These are phyloP conservation scores for Regulus satrapa DNA, from an alignment of 2,113 vertebrate genomes.

Conservation along the genomic window DNA sequence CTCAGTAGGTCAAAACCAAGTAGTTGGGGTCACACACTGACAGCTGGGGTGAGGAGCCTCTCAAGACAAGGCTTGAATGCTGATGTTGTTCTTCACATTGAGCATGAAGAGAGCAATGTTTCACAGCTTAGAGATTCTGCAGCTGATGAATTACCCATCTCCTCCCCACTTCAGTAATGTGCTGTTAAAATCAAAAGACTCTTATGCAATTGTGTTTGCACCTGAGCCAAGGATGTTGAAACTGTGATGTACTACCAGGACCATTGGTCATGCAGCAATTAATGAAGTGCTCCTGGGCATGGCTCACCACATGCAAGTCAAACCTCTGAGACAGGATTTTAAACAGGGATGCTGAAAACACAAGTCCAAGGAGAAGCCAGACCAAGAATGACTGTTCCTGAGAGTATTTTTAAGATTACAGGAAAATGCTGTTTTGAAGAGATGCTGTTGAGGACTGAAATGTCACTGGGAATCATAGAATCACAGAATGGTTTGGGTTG, in stretches of 20 bases:
- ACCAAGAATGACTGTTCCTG: background rate
- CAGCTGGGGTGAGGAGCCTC: background rate
- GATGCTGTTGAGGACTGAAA: background rate
- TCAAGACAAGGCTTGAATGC: background rate
- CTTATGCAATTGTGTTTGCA: background rate
- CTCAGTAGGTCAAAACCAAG: background rate
- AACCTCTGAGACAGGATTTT: background rate
- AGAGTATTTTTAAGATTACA: background rate
- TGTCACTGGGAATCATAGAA: background rate
- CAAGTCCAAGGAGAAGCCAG: background rate
- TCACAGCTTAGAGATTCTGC: background rate
- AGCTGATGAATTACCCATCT: background rate
- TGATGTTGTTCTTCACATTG: fast-evolving
- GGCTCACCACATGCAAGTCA: background rate
- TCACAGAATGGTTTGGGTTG: background rate
- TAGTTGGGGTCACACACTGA: background rate
- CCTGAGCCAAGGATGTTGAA: background rate
- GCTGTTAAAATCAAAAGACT: background rate
- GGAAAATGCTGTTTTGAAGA: background rate
- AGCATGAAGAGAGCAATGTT: background rate
- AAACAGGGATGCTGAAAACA: background rate
- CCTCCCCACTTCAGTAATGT: background rate
- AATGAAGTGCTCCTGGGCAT: background rate
- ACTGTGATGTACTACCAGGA: background rate
- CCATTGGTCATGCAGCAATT: background rate